Evolutionary conservation across 2,113 vertebrate genomes (phyloP).

Genomic region (Hippoglossus stenolepis): DNA sequence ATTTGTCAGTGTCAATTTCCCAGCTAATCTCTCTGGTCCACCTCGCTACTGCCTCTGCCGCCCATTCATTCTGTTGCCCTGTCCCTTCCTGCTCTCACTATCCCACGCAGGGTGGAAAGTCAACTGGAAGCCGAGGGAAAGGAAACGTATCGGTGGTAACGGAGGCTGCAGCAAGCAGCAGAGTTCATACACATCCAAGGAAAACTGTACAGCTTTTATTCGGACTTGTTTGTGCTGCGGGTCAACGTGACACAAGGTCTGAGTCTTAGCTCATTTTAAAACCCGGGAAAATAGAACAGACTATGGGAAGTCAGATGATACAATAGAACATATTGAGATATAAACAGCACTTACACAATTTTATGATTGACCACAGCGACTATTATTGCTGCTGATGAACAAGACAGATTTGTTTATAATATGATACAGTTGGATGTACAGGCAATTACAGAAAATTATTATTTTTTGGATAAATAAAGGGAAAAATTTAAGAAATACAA

Average conservation of each 20-base stretch:
- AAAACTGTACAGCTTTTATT: background rate
- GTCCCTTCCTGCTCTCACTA: slow-evolving; percentile 36
- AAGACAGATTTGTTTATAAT: too few species aligned
- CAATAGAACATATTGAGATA: background rate
- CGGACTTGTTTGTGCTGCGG: background rate
- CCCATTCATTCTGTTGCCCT: slow-evolving; percentile 74
- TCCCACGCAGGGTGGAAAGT: slow-evolving; percentile 15
- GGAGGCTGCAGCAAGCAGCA: slow-evolving; percentile 13
- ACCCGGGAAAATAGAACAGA: background rate
- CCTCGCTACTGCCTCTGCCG: slow-evolving; percentile 72
- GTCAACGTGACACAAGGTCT: background rate
- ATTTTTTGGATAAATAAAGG: background rate
- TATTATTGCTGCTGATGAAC: background rate
- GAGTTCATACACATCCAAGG: slow-evolving; percentile 13
- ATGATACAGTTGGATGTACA: too few species aligned
- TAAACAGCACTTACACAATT: background rate
- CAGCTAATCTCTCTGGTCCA: slow-evolving; percentile 84
- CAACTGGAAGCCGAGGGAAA: background rate
- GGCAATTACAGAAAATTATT: background rate
- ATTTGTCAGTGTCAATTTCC: slow-evolving; percentile 89
- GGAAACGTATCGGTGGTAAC: slow-evolving; percentile 25
- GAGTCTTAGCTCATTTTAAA: background rate
- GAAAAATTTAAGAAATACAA: too few species aligned
- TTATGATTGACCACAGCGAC: background rate
- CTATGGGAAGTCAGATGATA: background rate